A percentile compares a stretch with the other conserved stretches of the same genome.
phyloP scores from a whole-genome alignment of 2,797 vertebrate genomes.

The Numenius phaeopus region DNA sequence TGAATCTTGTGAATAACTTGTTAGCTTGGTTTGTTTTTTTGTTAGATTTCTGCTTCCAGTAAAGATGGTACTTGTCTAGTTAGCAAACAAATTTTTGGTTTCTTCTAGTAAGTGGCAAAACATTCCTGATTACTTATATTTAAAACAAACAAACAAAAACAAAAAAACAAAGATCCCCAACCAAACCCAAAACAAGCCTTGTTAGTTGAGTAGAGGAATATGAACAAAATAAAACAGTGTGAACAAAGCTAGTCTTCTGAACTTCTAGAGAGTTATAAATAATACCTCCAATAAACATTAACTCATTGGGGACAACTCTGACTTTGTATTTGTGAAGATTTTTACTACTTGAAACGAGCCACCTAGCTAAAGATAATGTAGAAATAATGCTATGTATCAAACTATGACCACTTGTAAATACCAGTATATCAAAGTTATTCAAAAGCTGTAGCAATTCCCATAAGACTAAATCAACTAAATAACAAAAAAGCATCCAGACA shows the following conservation, averaged over 20 bases:
- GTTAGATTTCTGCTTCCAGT: constrained; percentile 6
- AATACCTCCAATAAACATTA: neutral
- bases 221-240: neutral
- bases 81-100: neutral
- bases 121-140: neutral
- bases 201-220: neutral
- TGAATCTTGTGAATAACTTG: constrained; percentile 13
- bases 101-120: constrained; percentile 8
- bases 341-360: neutral
- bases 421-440: constrained; percentile 1
- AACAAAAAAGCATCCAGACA: neutral
- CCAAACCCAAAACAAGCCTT: neutral
- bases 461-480: neutral
- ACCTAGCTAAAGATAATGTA: constrained; percentile 8
- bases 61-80: constrained; percentile 14
- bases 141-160: neutral
- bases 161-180: neutral
- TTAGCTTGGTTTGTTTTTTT: neutral
- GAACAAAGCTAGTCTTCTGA: neutral
- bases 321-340: neutral
- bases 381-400: neutral
- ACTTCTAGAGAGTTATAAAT: neutral
- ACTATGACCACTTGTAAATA: neutral
- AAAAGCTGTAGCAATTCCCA: constrained; percentile 11
- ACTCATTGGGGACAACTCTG: neutral